Conservation (phyloP, 2,888 invertebrate species). For the Drosophila nigricruria region DNA sequence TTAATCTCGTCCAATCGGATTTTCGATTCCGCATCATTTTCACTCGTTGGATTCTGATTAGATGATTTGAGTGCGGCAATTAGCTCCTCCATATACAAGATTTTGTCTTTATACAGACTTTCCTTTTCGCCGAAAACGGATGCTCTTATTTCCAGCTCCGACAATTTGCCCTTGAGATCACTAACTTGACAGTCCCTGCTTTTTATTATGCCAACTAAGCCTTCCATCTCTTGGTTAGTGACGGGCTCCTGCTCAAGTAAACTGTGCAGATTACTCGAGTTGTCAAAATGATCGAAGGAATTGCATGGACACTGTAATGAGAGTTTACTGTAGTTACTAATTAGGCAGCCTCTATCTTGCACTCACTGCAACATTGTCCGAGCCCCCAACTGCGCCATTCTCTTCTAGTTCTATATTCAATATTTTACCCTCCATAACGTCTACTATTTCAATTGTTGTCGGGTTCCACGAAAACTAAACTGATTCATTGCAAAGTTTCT, state of each 20-base stretch:
- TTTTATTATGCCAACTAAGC: not conserved
- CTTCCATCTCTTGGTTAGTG: not conserved
- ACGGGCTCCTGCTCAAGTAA: not conserved
- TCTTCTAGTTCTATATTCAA: conserved; percentile 25
- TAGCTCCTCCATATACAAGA: conserved; percentile 19
- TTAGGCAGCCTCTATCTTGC: not conserved
- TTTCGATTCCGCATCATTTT: not conserved
- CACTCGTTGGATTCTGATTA: not conserved
- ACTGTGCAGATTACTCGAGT: not conserved
- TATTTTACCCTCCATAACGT: conserved; percentile 23
- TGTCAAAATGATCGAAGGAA: conserved; percentile 11
- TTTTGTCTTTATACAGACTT: conserved; percentile 22
- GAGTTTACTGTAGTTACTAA: not conserved
- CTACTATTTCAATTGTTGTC: not conserved
- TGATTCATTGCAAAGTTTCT: not conserved
- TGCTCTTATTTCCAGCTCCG: conserved; percentile 17
- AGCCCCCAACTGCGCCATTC: not conserved
- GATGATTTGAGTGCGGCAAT: conserved; percentile 14
- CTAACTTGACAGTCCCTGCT: conserved; percentile 12
- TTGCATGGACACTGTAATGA: not conserved
- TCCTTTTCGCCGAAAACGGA: conserved; percentile 12
- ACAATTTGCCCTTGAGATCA: conserved; percentile 8
- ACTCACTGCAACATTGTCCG: conserved; percentile 14
- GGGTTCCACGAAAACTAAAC: conserved; percentile 6
- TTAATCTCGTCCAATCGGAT: conserved; percentile 11